Conservation (phyloP, 2,888 invertebrate genomes). For the Drosophila antonietae region DNA sequence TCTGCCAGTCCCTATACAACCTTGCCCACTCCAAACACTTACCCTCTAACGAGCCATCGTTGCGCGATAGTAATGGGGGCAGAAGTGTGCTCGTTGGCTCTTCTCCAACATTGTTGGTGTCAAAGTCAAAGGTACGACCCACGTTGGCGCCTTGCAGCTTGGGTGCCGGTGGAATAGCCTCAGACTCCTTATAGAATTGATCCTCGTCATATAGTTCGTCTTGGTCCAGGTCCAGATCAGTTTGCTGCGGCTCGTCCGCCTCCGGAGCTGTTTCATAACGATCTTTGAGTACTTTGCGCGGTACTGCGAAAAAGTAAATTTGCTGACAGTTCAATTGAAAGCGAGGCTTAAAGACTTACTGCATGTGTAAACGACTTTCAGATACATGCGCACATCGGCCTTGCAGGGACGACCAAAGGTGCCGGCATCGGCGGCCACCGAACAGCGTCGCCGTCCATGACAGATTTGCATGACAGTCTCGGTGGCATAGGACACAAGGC, state of each 20-base stretch:
- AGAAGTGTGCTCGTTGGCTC: conserved; percentile 74
- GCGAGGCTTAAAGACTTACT: conserved; percentile 87
- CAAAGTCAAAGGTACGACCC: conserved; percentile 74
- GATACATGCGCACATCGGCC: conserved; percentile 91
- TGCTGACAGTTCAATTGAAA: neutral
- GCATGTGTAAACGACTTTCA: conserved; percentile 94
- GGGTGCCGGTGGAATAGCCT: conserved; percentile 86
- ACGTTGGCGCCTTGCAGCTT: conserved; percentile 84
- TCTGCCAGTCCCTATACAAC: conserved; percentile 8
- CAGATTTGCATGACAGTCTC: conserved; percentile 95
- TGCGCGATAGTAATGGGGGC: conserved; percentile 80
- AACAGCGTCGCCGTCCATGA: conserved; percentile 92
- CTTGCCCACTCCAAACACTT: conserved; percentile 36
- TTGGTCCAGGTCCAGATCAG: conserved; percentile 85
- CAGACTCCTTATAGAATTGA: conserved; percentile 86
- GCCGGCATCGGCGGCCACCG: conserved; percentile 91
- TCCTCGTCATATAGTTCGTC: conserved; percentile 86
- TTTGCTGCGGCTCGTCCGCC: conserved; percentile 89
- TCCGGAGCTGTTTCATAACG: conserved; percentile 92
- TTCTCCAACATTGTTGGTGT: conserved; percentile 38
- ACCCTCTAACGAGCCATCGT: conserved; percentile 83
- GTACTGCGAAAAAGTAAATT: conserved; percentile 86
- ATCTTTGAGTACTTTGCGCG: conserved; percentile 92
- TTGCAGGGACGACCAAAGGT: conserved; percentile 94
- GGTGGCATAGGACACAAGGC: conserved; percentile 94